Conservation (phyloP, 1,140 invertebrate species). For the Phenacoccus solenopsis region DNA sequence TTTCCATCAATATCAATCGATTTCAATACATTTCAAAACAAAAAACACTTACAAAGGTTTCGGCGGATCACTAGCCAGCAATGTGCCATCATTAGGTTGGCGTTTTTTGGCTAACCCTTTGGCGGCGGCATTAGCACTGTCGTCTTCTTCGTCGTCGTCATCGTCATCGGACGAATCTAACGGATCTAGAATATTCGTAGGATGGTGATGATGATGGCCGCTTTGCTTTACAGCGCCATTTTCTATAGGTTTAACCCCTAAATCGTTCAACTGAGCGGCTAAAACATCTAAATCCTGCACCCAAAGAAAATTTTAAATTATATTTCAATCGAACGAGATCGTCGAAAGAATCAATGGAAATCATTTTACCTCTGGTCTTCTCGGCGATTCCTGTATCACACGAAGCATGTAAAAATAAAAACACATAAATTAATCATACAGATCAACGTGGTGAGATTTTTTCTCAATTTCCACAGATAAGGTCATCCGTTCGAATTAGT, state of each 20-base stretch:
- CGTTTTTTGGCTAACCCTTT: constrained; percentile 39
- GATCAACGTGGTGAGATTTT: not conserved
- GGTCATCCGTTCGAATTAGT: too few relatives aligned
- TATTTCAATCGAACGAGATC: not conserved
- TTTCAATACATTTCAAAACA: too few relatives aligned
- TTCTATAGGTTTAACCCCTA: constrained; percentile 48
- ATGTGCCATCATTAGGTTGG: constrained; percentile 75
- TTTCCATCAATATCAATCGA: too few relatives aligned
- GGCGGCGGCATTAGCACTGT: constrained; percentile 33
- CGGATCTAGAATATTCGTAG: constrained; percentile 21
- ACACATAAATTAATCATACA: constrained; percentile 24
- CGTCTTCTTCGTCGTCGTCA: constrained; percentile 34
- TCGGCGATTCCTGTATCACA: constrained; percentile 51
- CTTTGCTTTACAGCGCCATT: constrained; percentile 22
- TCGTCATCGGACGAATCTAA: constrained; percentile 38
- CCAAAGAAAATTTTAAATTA: constrained; percentile 31
- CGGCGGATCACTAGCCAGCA: constrained; percentile 88
- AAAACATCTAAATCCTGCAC: constrained; percentile 80
- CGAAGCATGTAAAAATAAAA: constrained; percentile 28
- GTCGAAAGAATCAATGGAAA: not conserved
- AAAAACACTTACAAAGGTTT: constrained; percentile 76
- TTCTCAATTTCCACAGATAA: too few relatives aligned
- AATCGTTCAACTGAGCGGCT: constrained; percentile 83
- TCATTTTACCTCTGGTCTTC: constrained; percentile 62
- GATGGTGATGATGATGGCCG: constrained; percentile 23